Percentiles rank a stretch among this genome's conserved stretches.
Conservation (phyloP, 2,888 invertebrate genomes). For the Watsonalla cultraria region DNA sequence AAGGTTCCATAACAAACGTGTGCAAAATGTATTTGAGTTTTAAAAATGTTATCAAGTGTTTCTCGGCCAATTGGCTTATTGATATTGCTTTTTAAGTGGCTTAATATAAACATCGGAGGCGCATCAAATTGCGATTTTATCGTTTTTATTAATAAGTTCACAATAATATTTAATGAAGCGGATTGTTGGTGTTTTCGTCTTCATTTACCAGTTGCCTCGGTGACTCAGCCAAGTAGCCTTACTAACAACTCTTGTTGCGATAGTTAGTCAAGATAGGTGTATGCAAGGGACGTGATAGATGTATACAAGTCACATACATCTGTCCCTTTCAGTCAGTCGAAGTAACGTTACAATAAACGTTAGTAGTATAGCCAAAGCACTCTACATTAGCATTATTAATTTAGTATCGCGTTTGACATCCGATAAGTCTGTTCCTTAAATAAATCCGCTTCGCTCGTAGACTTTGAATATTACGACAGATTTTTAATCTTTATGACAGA, state of each 20-base stretch:
- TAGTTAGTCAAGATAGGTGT: too few relatives aligned
- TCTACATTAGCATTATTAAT: not conserved
- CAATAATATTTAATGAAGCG: not conserved
- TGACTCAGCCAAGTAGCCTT: not conserved
- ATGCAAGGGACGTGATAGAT: too few relatives aligned
- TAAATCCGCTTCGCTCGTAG: not conserved
- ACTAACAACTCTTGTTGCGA: too few relatives aligned
- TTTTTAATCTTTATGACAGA: conserved; percentile 19
- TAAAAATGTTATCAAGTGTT: too few relatives aligned
- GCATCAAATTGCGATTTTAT: not conserved
- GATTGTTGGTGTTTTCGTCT: not conserved
- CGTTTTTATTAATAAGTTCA: not conserved
- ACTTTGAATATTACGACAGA: conserved; percentile 3
- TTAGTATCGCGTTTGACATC: not conserved
- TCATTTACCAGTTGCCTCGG: not conserved
- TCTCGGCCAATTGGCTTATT: too few relatives aligned
- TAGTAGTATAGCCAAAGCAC: too few relatives aligned
- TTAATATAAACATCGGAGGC: not conserved
- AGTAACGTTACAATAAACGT: too few relatives aligned
- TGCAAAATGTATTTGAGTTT: too few relatives aligned
- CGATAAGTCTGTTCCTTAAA: not conserved
- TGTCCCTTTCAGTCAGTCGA: too few relatives aligned
- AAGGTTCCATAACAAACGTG: too few relatives aligned
- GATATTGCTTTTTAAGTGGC: not conserved
- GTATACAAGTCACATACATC: too few relatives aligned